Evolutionary conservation across 2,797 vertebrate genomes (phyloP), one percentile per base, ranked within the genome.

Genomic region (Erethizon dorsatum): DNA sequence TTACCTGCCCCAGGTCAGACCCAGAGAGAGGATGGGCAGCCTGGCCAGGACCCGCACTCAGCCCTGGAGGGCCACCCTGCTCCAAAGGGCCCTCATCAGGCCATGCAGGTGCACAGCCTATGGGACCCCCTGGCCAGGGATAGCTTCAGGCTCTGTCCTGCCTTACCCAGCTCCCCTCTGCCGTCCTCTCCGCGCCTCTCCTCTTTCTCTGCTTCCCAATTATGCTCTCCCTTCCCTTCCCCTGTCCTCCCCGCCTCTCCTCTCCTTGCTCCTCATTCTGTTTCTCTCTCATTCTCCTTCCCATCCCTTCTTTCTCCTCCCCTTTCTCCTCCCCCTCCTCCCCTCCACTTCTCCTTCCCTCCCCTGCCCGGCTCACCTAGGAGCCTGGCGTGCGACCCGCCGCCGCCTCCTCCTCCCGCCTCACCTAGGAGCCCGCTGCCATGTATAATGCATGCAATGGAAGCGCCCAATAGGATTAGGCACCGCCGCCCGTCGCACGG

Each of bases 381-480:
- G 98, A 97, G 98, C 78, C 90, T 20, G 47, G 77, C 28, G 28
- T 4, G 77, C 77, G 28, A n/a, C 77, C 77, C 15, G 75, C 47
- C 22, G 9, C 69, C 33, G 57, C 45, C 15, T 37, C 63, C 56
- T 73, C 61, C 57, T 85, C 78, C 73, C 84, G 88, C 97, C 97
- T 91, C 95, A 98, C 97, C 98, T 97, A 97, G 96, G 98, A 97
- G 97, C 77, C 88, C 0, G 59, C 97, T 69, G 92, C 97, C 98
- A 98, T 98, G 98, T 98, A 99, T 99, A 99, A 98, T 98, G 98
- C 97, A 99, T 99, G 99, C 98, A 98, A 98, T 98, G 98, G 98
- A 99, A 98, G 99, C 98, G 98, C 98, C 98, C 98, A 98, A 99
- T 99, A 99, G 99, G 99, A 99, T 99, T 99, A 98, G 99, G 98